Percentiles rank a stretch among this genome's conserved stretches.
phyloP scores from a whole-genome alignment of 2,113 vertebrate genomes.

The human (Homo sapiens) region DNA sequence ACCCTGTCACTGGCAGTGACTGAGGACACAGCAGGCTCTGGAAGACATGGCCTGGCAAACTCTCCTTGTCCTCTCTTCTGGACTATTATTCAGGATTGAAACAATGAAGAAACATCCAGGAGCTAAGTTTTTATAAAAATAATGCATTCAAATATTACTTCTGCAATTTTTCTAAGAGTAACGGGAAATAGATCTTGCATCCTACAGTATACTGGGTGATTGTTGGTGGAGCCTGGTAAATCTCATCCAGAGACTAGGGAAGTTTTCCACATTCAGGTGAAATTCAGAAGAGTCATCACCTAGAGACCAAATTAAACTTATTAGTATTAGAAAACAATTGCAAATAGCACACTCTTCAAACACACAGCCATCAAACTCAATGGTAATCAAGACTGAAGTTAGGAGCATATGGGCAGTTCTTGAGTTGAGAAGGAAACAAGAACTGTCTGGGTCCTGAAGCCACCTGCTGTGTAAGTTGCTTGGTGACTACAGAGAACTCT shows the following conservation, averaged over 20 bases:
- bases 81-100: neutral
- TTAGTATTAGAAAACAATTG: neutral
- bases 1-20: rapidly evolving
- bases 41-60: rapidly evolving
- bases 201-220: neutral
- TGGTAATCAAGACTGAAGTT: neutral
- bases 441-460: neutral
- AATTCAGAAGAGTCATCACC: neutral
- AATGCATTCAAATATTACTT: neutral
- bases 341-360: neutral
- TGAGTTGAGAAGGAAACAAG: neutral
- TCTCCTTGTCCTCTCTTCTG: neutral
- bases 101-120: neutral
- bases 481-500: neutral
- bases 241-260: neutral
- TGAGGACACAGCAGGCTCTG: neutral
- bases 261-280: neutral
- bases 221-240: rapidly evolving
- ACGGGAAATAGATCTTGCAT: neutral
- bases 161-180: neutral
- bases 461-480: too few species aligned
- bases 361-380: neutral
- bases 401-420: neutral
- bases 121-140: neutral
- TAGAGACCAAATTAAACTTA: neutral